phyloP scores from a whole-genome alignment of 2,113 vertebrate species.

The Erythrocercus mccallii region DNA sequence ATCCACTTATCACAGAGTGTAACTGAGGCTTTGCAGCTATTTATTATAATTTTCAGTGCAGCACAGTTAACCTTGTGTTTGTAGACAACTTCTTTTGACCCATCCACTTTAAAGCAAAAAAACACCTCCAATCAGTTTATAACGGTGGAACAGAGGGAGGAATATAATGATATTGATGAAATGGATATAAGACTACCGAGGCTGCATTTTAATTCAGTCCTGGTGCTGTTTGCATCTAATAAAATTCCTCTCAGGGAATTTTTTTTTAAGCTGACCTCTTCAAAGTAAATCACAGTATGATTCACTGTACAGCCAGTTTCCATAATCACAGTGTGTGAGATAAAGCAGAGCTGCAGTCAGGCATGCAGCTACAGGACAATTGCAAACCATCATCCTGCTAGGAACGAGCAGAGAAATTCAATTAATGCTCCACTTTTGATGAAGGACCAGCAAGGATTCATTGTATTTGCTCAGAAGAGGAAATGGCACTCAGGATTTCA shows the following conservation, averaged over 20 bases:
- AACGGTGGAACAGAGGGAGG: not conserved
- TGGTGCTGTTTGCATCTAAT: not conserved
- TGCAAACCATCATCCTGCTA: not conserved
- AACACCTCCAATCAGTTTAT: not conserved
- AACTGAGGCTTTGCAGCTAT: not conserved
- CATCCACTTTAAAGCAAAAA: not conserved
- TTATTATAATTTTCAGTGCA: not conserved
- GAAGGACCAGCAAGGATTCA: rapidly evolving
- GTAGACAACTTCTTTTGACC: constrained; percentile 7
- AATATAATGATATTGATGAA: not conserved
- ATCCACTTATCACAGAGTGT: not conserved
- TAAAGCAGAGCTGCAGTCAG: not conserved
- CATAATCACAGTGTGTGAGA: not conserved
- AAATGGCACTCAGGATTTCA: not conserved
- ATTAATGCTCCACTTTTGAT: not conserved
- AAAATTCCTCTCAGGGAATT: constrained; percentile 1
- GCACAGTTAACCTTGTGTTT: not conserved
- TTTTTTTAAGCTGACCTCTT: constrained; percentile 30
- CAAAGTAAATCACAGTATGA: not conserved
- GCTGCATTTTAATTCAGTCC: constrained; percentile 15
- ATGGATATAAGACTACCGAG: not conserved
- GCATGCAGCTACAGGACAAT: not conserved
- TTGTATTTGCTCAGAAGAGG: not conserved
- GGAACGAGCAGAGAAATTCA: not conserved
- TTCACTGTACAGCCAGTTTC: not conserved